Percentiles rank a stretch among this genome's conserved stretches.
Conservation (phyloP, 2,888 invertebrate species). For the Latheticus oryzae region DNA sequence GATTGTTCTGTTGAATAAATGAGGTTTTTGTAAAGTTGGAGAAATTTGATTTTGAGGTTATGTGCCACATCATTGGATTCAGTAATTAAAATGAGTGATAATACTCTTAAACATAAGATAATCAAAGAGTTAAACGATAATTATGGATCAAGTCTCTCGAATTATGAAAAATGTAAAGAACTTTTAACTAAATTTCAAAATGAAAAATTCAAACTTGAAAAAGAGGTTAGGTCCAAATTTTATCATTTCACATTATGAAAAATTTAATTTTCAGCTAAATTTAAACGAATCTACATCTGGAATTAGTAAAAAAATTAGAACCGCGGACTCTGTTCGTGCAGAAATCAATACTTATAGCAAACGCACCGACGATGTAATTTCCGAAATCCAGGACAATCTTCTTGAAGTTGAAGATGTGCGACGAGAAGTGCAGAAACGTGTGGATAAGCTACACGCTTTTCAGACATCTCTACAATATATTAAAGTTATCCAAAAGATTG, state of each 20-base stretch:
- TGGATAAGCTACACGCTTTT: conserved; percentile 69
- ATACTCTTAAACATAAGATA: conserved; percentile 51
- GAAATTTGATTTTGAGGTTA: conserved; percentile 39
- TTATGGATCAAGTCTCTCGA: conserved; percentile 69
- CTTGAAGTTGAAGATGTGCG: conserved; percentile 66
- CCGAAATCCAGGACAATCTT: conserved; percentile 66
- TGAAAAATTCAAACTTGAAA: conserved; percentile 64
- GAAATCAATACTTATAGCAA: conserved; percentile 66
- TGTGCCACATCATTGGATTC: conserved; percentile 46
- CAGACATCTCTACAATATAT: conserved; percentile 75
- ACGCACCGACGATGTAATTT: conserved; percentile 65
- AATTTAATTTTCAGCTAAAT: conserved; percentile 63
- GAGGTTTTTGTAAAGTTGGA: too few species aligned
- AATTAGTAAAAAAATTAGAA: conserved; percentile 69
- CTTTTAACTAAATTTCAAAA: conserved; percentile 64
- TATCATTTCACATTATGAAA: not conserved
- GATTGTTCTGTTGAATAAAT: too few species aligned
- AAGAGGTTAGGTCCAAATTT: conserved; percentile 59
- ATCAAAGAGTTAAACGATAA: conserved; percentile 68
- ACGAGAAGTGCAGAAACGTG: conserved; percentile 69
- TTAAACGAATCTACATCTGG: conserved; percentile 72
- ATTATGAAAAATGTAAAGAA: conserved; percentile 67
- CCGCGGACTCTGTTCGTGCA: conserved; percentile 66
- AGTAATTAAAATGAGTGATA: conserved; percentile 22
- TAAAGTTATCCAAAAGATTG: conserved; percentile 76